Base-by-base conservation (phyloP, 2,888 invertebrate species). In the Vannuccia rotundouncinata region DNA sequence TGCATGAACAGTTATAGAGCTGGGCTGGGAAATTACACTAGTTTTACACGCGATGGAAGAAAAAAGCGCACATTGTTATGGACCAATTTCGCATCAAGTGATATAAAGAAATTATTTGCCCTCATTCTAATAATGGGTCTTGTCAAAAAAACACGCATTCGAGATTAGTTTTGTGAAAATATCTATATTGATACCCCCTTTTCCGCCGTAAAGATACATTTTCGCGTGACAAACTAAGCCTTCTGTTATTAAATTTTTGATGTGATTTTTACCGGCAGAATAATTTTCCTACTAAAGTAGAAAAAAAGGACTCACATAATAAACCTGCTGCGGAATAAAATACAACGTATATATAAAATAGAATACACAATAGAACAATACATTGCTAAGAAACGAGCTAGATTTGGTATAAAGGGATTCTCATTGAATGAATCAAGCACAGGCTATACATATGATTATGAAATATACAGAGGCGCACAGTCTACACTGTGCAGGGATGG, bases 391-490 rank as follows among this genome's bases (percentile, higher is more conserved):
- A 73, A 75, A 31, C 13, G 75, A 75, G 75, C 75, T 27, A 2
- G 75, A 22, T 75, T 75, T 28, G 75, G 75, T 75, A 75, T 28
- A 75, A 75, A 75, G 31, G 75, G 75, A 75, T 75, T 75, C 28
- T 75, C 73, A 13, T 29, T 75, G 28, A 75, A 75, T 29, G 29
- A 75, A 17, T 75, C 29, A 27, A 29, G 28, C 27, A 75, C 75
- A 27, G 75, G 27, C 31, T 75, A 75, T 29, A 75, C 75, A 10
- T 75, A 75, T 75, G 75, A 75, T 75, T 27, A 27, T 29, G 75
- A 75, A 75, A 31, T 75, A 31, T 75, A 75, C 28, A 2, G 27
- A 29, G 75, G 29, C 13, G 28, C 5, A 22, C 2, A 75, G 28
- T 22, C 13, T 27, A 75, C 75, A n/a, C n/a, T n/a, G n/a, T n/a